These are phyloP conservation scores for Xyrichtys novacula DNA, from an alignment of 2,797 vertebrate genomes.

Conservation along the genomic window DNA sequence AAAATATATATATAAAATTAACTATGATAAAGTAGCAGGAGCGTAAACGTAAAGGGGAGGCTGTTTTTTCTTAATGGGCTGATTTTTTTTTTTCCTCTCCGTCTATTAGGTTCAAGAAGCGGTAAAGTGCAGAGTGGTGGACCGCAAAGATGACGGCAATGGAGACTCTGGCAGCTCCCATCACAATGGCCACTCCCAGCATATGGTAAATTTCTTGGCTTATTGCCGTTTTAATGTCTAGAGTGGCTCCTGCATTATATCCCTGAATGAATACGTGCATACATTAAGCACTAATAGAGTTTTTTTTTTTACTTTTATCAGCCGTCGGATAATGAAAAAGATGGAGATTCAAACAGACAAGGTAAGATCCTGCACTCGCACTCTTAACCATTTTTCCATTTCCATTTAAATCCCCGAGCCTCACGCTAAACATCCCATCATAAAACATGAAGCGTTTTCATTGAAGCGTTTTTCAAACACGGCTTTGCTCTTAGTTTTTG, in stretches of 20 bases:
- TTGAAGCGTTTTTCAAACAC: background rate
- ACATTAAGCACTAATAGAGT: slow-evolving; percentile 67
- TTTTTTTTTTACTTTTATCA: slow-evolving; percentile 82
- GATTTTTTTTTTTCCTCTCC: slow-evolving; percentile 4
- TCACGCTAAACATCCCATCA: slow-evolving; percentile 39
- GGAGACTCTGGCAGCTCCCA: slow-evolving; percentile 96
- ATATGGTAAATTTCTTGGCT: slow-evolving; percentile 88
- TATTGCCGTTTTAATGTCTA: slow-evolving; percentile 78
- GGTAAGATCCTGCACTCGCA: slow-evolving; percentile 83
- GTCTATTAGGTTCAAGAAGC: slow-evolving; percentile 94
- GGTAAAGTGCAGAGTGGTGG: slow-evolving; percentile 98
- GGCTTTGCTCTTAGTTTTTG: slow-evolving; percentile 6
- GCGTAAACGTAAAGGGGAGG: slow-evolving; percentile 3
- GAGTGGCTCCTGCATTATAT: slow-evolving; percentile 70
- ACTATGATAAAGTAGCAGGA: background rate
- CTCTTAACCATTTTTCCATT: slow-evolving; percentile 64
- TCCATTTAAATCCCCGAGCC: slow-evolving; percentile 46
- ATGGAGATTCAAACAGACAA: slow-evolving; percentile 96
- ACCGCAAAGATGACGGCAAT: slow-evolving; percentile 97
- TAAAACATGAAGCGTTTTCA: slow-evolving; percentile 28
- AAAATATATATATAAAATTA: slow-evolving; percentile 10
- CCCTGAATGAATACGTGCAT: slow-evolving; percentile 70
- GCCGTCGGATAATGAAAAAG: slow-evolving; percentile 97
- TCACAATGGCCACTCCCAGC: slow-evolving; percentile 95
- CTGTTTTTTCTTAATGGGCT: slow-evolving; percentile 6